Conservation (phyloP, 2,113 vertebrate genomes). For the Enhydra lutris region DNA sequence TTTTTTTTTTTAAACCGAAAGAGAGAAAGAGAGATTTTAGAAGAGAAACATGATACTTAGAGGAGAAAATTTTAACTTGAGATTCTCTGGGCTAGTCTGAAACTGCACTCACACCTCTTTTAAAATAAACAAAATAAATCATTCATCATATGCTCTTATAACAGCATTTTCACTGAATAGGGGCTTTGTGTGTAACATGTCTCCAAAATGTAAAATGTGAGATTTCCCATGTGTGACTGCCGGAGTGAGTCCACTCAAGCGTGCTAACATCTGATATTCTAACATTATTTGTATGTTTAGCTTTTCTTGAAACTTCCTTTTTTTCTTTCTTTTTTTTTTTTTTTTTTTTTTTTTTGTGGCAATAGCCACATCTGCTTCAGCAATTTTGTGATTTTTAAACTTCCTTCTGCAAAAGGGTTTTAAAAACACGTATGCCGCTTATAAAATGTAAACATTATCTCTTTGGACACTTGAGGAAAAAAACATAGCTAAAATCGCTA, state of each 20-base stretch:
- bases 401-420: conserved; percentile 48
- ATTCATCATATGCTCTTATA: not conserved
- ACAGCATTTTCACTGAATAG: conserved; percentile 8
- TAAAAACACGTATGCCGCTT: not conserved
- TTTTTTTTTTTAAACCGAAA: not conserved
- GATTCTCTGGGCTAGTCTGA: not conserved
- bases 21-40: not conserved
- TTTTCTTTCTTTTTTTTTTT: not conserved
- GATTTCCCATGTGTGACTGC: not conserved
- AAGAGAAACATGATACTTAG: not conserved
- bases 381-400: conserved; percentile 59
- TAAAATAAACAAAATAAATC: conserved; percentile 41
- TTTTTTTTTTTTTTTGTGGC: not conserved
- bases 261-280: not conserved
- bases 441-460: not conserved
- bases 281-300: conserved; percentile 34
- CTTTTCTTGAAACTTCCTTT: conserved; percentile 45
- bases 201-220: not conserved
- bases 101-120: not conserved
- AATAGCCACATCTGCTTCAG: conserved; percentile 45
- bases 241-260: not conserved
- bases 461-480: not conserved
- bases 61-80: not conserved
- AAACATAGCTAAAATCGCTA: not conserved
- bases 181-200: not conserved